Conservation (phyloP, 2,113 vertebrate species). For the Damaliscus lunatus region DNA sequence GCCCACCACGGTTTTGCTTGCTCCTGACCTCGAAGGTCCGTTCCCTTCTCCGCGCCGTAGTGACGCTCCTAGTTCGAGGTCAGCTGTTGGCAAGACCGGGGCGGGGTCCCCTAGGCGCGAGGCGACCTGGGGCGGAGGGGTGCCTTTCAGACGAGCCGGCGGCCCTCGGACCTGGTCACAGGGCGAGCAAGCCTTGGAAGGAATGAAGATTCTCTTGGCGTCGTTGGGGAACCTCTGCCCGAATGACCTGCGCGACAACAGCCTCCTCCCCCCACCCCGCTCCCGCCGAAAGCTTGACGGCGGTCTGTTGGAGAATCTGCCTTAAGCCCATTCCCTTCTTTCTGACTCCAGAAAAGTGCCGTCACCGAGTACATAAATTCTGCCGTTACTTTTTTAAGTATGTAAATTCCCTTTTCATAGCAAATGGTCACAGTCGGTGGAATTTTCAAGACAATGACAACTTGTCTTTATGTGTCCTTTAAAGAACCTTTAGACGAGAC, state of each 20-base stretch:
- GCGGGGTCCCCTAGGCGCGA: fast-evolving
- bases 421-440: background rate
- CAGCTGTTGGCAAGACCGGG: fast-evolving
- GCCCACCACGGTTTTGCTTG: background rate
- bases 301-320: background rate
- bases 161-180: background rate
- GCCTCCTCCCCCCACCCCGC: fast-evolving
- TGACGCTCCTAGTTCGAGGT: background rate
- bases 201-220: background rate
- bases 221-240: background rate
- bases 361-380: background rate
- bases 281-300: background rate
- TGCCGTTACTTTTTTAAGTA: background rate
- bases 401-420: background rate
- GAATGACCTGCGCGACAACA: background rate
- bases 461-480: background rate
- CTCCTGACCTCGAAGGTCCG: background rate
- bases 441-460: background rate
- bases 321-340: background rate
- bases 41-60: background rate
- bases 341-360: background rate
- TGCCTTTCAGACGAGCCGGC: fast-evolving
- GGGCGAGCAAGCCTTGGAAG: background rate
- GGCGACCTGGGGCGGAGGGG: background rate
- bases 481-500: background rate